phyloP scores from a whole-genome alignment of 2,797 vertebrate species.

The Danionella dracula region DNA sequence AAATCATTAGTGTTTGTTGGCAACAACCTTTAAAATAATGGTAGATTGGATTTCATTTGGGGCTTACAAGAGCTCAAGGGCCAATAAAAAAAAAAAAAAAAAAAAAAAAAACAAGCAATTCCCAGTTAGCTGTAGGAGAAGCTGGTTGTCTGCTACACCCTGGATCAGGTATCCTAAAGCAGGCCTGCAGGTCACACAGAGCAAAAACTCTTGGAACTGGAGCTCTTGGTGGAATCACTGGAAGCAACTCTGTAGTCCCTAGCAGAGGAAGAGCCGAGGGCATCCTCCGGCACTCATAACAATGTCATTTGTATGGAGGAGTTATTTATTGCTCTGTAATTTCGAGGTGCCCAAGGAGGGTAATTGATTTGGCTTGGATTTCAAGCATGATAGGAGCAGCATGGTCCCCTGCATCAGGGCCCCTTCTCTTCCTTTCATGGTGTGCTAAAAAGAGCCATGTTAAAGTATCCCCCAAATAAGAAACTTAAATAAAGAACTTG shows the following conservation, averaged over 20 bases:
- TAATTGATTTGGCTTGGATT: constrained; percentile 71
- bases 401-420: constrained; percentile 35
- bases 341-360: constrained; percentile 54
- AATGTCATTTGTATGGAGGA: constrained; percentile 49
- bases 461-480: constrained; percentile 32
- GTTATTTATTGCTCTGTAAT: constrained; percentile 73
- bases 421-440: constrained; percentile 20
- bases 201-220: constrained; percentile 42
- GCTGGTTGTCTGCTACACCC: constrained; percentile 38
- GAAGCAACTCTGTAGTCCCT: constrained; percentile 4
- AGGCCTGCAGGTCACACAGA: constrained; percentile 43
- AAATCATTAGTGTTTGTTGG: too few species aligned
- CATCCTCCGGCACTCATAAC: constrained; percentile 53
- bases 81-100: constrained; percentile 13
- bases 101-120: constrained; percentile 26
- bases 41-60: too few species aligned
- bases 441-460: constrained; percentile 12
- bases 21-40: too few species aligned
- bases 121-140: constrained; percentile 19
- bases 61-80: not conserved
- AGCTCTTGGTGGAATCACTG: constrained; percentile 22
- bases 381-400: constrained; percentile 58
- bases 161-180: constrained; percentile 48
- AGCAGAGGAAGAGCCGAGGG: not conserved
- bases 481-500: too few species aligned